These are phyloP conservation scores for Leptopilina clavipes DNA, from an alignment of 1,140 invertebrate genomes.

Conservation along the genomic window DNA sequence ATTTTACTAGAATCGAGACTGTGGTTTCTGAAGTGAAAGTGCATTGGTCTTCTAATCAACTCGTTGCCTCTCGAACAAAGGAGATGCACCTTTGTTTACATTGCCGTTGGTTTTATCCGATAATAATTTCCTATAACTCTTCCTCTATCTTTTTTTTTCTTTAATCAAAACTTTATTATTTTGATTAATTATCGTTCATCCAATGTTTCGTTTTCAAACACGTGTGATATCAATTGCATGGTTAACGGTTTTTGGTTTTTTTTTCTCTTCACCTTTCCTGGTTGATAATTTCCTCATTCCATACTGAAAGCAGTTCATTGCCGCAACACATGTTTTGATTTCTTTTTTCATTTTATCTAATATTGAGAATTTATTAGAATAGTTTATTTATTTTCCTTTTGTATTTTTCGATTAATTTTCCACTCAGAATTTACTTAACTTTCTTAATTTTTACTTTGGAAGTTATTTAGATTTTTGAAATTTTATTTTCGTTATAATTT, in stretches of 20 bases:
- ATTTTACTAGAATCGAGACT: conserved; percentile 8
- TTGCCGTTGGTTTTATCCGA: background rate
- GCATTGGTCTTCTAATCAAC: conserved; percentile 16
- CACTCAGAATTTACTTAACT: no score
- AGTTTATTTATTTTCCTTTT: no score
- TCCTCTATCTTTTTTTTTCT: background rate
- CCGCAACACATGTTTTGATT: background rate
- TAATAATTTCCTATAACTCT: background rate
- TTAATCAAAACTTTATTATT: background rate
- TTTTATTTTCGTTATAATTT: no score
- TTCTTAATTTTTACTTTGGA: no score
- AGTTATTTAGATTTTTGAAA: no score
- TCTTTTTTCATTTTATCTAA: no score
- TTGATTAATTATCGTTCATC: background rate
- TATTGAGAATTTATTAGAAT: no score
- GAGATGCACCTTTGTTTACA: conserved; percentile 29
- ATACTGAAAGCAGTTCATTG: background rate
- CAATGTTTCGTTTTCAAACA: background rate
- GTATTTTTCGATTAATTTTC: no score
- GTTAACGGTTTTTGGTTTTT: background rate
- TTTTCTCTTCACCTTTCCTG: conserved; percentile 1
- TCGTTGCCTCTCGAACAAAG: conserved; percentile 11
- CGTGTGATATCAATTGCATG: background rate
- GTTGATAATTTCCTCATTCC: conserved; percentile 29
- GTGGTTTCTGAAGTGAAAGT: conserved; percentile 21